Conservation (phyloP, 2,113 vertebrate species). For the Acrocephalus kingi region DNA sequence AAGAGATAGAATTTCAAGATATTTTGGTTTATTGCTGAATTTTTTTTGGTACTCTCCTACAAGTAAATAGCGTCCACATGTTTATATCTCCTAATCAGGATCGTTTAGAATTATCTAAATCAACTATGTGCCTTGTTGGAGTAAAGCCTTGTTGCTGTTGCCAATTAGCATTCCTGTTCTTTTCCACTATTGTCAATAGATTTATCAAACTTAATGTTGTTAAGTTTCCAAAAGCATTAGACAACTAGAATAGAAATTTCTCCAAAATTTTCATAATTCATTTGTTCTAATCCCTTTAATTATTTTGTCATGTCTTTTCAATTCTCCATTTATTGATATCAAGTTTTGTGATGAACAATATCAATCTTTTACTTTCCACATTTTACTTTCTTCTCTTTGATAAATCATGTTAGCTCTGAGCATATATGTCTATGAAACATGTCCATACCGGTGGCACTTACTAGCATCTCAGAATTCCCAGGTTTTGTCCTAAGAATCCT, state of each 20-base stretch:
- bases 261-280: background rate
- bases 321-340: background rate
- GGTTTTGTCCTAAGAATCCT: background rate
- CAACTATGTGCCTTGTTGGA: background rate
- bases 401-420: background rate
- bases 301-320: constrained; percentile 3
- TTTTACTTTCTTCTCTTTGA: background rate
- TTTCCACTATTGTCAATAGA: background rate
- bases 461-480: background rate
- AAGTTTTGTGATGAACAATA: background rate
- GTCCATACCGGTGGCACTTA: background rate
- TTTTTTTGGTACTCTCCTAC: background rate
- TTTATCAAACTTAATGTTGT: background rate
- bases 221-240: background rate
- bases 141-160: background rate
- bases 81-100: background rate
- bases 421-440: background rate
- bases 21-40: background rate
- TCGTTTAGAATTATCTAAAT: background rate
- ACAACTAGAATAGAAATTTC: background rate
- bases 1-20: background rate
- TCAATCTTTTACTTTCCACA: background rate
- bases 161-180: background rate
- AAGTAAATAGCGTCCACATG: background rate
- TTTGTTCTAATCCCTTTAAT: background rate